A percentile compares a stretch with the other conserved stretches of the same genome.
These are phyloP conservation scores for Gymnothorax reevesii DNA, from an alignment of 2,797 vertebrate species.

Conservation along the genomic window DNA sequence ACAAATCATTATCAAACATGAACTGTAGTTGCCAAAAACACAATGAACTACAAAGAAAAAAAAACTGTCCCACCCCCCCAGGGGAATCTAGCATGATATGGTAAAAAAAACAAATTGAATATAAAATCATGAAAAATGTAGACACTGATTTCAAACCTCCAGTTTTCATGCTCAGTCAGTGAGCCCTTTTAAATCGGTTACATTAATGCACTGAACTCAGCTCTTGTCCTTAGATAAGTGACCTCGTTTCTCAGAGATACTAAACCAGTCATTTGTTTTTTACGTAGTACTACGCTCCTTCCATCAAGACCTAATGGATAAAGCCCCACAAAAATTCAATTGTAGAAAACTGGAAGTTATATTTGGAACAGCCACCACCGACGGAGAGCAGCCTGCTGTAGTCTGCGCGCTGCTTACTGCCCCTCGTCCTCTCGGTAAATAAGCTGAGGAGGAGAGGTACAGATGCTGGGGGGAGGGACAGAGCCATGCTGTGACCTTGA, in stretches of 20 bases:
- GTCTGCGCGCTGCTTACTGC: no score
- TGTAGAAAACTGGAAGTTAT: neutral
- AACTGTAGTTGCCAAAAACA: neutral
- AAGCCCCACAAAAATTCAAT: neutral
- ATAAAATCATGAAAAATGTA: neutral
- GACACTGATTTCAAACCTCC: neutral
- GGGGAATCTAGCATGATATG: neutral
- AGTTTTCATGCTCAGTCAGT: neutral
- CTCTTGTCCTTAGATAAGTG: neutral
- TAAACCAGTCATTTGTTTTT: neutral
- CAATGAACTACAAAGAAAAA: neutral
- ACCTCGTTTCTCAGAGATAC: constrained; percentile 15
- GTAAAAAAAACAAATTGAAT: neutral
- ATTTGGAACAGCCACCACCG: neutral
- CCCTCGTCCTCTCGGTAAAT: neutral
- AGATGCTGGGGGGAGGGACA: neutral
- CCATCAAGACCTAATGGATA: neutral
- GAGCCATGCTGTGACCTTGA: constrained; percentile 18
- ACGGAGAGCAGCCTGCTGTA: neutral
- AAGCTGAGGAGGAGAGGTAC: neutral
- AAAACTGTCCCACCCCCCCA: no score
- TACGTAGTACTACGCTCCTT: neutral
- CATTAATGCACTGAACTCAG: neutral
- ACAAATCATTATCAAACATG: neutral
- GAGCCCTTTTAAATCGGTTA: neutral